A percentile compares a stretch with the other conserved stretches of the same genome.
phyloP scores from a whole-genome alignment of 2,113 vertebrate species.

The Leuciscus idus region DNA sequence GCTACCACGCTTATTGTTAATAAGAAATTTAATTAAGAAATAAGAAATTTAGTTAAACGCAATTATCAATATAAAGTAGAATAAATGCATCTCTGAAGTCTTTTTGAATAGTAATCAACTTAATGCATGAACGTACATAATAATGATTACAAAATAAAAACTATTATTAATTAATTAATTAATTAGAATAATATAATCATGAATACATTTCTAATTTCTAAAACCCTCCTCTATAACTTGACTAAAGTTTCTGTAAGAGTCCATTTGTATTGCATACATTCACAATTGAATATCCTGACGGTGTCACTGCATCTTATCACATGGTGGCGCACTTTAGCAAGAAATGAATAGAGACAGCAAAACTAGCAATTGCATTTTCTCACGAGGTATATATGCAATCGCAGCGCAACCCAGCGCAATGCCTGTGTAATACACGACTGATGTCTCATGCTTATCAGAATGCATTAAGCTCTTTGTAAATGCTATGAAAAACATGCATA shows the following conservation, averaged over 20 bases:
- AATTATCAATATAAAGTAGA: background rate
- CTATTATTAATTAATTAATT: background rate
- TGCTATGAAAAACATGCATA: background rate
- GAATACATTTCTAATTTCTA: background rate
- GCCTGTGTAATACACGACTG: slow-evolving; percentile 25
- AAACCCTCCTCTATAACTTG: background rate
- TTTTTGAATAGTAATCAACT: background rate
- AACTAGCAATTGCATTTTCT: slow-evolving; percentile 56
- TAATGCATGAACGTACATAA: background rate
- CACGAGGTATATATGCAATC: slow-evolving; percentile 73
- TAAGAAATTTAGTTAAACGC: no score
- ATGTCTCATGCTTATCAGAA: background rate
- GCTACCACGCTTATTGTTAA: background rate
- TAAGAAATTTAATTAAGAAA: background rate
- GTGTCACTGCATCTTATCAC: slow-evolving; percentile 42
- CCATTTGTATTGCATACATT: background rate
- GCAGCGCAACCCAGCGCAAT: slow-evolving; percentile 71
- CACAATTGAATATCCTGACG: background rate
- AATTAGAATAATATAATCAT: background rate
- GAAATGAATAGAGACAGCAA: slow-evolving; percentile 33
- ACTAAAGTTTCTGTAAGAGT: background rate
- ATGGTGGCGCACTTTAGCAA: slow-evolving; percentile 56
- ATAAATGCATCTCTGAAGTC: background rate
- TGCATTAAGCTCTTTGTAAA: background rate
- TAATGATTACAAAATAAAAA: background rate